These are phyloP conservation scores for Dufourea novaeangliae DNA, from an alignment of 1,140 invertebrate genomes.

Conservation along the genomic window DNA sequence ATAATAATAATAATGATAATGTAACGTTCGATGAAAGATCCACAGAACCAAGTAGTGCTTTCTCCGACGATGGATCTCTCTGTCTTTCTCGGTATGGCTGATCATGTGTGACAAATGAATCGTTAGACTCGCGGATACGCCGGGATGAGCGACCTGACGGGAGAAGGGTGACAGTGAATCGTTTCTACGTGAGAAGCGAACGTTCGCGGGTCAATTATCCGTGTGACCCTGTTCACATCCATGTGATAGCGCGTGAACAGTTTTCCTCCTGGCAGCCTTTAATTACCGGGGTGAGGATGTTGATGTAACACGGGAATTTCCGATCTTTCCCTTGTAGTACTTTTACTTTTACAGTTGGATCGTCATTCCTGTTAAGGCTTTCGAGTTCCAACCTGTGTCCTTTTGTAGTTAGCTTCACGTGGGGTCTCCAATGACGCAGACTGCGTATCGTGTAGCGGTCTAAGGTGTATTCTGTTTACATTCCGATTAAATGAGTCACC, in stretches of 20 bases:
- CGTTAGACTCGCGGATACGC: neutral
- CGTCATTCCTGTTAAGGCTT: no score
- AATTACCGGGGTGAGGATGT: constrained; percentile 6
- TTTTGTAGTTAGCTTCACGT: no score
- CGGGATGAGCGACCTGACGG: neutral
- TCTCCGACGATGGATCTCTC: neutral
- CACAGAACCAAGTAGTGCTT: neutral
- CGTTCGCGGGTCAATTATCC: constrained; percentile 42
- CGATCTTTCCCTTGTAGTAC: neutral
- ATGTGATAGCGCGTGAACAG: constrained; percentile 3
- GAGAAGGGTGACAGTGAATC: constrained; percentile 41
- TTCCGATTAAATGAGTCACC: no score
- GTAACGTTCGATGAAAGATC: neutral
- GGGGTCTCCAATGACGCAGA: no score
- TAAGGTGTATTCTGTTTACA: no score
- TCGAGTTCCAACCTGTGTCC: no score
- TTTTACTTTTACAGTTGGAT: constrained; percentile 28
- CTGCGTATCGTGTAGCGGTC: no score
- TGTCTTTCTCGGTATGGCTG: neutral
- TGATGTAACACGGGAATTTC: neutral
- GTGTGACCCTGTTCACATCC: constrained; percentile 11
- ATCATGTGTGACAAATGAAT: neutral
- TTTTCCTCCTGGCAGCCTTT: neutral
- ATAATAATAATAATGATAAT: neutral
- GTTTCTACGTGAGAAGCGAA: constrained; percentile 23